Evolutionary conservation across 2,113 vertebrate genomes (phyloP), one percentile per base, ranked within the genome.

Genomic region (Xiphorhynchus elegans): DNA sequence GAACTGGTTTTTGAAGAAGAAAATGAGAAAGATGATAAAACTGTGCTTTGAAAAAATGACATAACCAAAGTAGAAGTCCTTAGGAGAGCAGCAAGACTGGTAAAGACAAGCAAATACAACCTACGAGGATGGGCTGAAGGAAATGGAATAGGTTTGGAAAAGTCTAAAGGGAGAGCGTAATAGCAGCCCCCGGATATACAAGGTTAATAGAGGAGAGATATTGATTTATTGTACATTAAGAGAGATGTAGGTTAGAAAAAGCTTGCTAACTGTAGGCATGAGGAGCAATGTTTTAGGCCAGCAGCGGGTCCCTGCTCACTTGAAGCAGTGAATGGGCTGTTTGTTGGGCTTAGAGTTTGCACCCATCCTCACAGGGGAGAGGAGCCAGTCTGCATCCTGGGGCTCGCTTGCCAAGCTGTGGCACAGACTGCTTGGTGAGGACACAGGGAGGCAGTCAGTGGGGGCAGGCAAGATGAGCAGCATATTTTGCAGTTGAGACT

Each of bases 121-220:
- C 16, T 72, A 11, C 40, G 35, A 75, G 18, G 49, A 82, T 17
- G 81, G 47, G 63, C 18, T 75, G 68, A 49, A 67, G n/a, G 33
- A 91, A 81, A 28, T 21, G 18, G 31, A 82, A 63, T 56, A 60
- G 66, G 24, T 78, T 62, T 84, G n/a, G 31, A 81, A 90, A 84
- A 94, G 10, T 46, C 47, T 91, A 49, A 84, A 77, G 52, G 56
- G 56, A 80, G 16, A 52, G 53, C 0, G 0, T 64, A 40, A 72
- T 15, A 84, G 29, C 17, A 70, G 68, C 39, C 35, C 39, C 87
- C 37, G 70, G 47, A 50, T 44, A 26, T 10, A 1, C 35, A 39
- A 90, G 56, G 42, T 88, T 90, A 84, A 94, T 58, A 86, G 63
- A 83, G 53, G 67, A 83, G 26, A 60, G 60, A 53, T 44, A 73